Percentiles rank a stretch among this genome's conserved stretches.
Conservation (phyloP, 2,113 vertebrate genomes). For the Pleuronectes platessa region DNA sequence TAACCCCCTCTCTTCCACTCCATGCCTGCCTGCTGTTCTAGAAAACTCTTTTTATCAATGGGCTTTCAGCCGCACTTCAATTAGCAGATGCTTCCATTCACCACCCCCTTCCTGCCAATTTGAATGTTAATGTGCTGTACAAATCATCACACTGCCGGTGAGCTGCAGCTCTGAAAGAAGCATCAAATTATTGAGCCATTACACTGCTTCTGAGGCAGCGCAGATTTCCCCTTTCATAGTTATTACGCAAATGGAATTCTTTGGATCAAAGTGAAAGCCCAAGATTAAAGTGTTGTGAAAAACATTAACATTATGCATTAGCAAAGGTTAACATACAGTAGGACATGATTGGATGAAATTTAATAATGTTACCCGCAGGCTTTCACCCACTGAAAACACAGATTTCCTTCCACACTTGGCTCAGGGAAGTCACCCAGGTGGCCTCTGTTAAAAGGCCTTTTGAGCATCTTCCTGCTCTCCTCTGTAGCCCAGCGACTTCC, state of each 20-base stretch:
- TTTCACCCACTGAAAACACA: slow-evolving; percentile 13
- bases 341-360: slow-evolving; percentile 42
- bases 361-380: slow-evolving; percentile 5
- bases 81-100: slow-evolving; percentile 85
- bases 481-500: slow-evolving; percentile 80
- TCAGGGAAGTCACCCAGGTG: slow-evolving; percentile 46
- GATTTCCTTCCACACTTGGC: slow-evolving; percentile 24
- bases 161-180: slow-evolving; percentile 72
- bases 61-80: slow-evolving; percentile 80
- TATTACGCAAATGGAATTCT: slow-evolving; percentile 60
- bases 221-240: slow-evolving; percentile 70
- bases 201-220: slow-evolving; percentile 52
- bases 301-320: slow-evolving; percentile 14
- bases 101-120: slow-evolving; percentile 82
- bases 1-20: slow-evolving; percentile 72
- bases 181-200: slow-evolving; percentile 73
- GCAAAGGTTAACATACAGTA: slow-evolving; percentile 50
- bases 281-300: slow-evolving; percentile 58
- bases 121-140: slow-evolving; percentile 77
- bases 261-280: slow-evolving; percentile 68
- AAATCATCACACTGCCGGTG: slow-evolving; percentile 72
- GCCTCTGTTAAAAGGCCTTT: slow-evolving; percentile 37
- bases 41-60: slow-evolving; percentile 81
- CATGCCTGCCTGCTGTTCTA: slow-evolving; percentile 68
- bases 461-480: slow-evolving; percentile 46